Conservation (phyloP, 2,888 invertebrate species). For the Campaea margaritaria region DNA sequence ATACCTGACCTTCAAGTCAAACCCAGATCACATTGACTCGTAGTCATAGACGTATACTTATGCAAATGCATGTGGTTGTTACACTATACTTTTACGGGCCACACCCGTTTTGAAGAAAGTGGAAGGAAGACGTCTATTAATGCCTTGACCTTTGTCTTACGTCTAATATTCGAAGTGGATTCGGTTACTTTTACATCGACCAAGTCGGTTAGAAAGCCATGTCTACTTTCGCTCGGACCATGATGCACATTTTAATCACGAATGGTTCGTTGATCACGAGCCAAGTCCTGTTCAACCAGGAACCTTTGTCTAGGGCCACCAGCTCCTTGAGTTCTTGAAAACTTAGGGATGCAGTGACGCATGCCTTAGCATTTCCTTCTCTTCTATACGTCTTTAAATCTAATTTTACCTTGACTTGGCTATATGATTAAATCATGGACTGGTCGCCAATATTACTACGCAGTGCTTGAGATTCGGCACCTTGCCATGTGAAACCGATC, state of each 20-base stretch:
- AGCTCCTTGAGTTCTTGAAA: too few species aligned
- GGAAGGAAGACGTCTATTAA: conserved; percentile 13
- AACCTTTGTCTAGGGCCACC: too few species aligned
- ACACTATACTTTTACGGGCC: conserved; percentile 5
- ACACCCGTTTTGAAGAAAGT: conserved; percentile 19
- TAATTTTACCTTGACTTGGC: too few species aligned
- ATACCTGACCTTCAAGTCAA: conserved; percentile 7
- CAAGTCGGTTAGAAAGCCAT: conserved; percentile 28
- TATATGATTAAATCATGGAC: too few species aligned
- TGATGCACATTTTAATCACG: conserved; percentile 3
- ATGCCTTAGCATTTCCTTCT: too few species aligned
- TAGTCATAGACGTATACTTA: conserved; percentile 3
- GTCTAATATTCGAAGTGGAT: conserved; percentile 16
- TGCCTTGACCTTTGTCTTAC: conserved; percentile 15
- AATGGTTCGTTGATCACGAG: too few species aligned
- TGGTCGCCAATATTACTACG: too few species aligned
- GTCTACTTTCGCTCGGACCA: conserved; percentile 23
- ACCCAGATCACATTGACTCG: neutral
- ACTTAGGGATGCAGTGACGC: too few species aligned
- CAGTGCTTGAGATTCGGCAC: too few species aligned
- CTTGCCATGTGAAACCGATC: too few species aligned
- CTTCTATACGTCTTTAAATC: too few species aligned
- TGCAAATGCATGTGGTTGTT: conserved; percentile 9
- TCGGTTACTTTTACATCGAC: conserved; percentile 24
- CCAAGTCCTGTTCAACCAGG: too few species aligned